Conservation (phyloP, 2,888 invertebrate species). For the Stenurella melanura region DNA sequence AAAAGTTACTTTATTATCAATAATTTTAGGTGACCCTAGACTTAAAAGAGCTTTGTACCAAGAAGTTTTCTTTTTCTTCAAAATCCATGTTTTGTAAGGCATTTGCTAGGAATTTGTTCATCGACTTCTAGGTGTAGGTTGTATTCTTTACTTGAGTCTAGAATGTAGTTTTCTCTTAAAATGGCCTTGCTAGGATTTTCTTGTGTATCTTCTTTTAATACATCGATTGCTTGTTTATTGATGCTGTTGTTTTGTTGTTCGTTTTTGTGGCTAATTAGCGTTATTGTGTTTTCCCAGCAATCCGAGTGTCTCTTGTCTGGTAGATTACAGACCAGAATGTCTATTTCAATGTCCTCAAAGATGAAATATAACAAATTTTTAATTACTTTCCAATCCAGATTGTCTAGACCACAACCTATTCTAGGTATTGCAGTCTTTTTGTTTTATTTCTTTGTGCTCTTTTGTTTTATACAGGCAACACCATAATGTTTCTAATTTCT, state of each 20-base stretch:
- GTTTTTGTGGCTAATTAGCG: not conserved
- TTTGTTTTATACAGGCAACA: too few relatives aligned
- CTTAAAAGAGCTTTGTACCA: not conserved
- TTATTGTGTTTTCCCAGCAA: not conserved
- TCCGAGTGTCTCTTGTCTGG: not conserved
- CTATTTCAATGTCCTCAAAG: not conserved
- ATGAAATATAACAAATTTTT: not conserved
- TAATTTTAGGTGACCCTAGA: not conserved
- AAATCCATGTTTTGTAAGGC: not conserved
- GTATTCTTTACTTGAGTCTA: slow-evolving; percentile 2
- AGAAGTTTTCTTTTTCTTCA: slow-evolving; percentile 1
- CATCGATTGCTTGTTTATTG: not conserved
- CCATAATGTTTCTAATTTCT: too few relatives aligned
- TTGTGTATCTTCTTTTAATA: not conserved
- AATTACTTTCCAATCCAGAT: not conserved
- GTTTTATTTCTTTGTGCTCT: too few relatives aligned
- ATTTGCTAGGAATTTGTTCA: not conserved
- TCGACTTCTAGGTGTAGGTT: not conserved
- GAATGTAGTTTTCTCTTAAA: not conserved
- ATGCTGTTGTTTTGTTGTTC: not conserved
- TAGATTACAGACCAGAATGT: not conserved
- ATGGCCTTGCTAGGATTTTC: slow-evolving; percentile 6
- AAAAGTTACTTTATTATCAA: too few relatives aligned
- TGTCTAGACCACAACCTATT: not conserved
- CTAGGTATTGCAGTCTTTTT: not conserved